Base-by-base conservation (phyloP, 2,797 vertebrate species). In the Crocodylus rhombifer region DNA sequence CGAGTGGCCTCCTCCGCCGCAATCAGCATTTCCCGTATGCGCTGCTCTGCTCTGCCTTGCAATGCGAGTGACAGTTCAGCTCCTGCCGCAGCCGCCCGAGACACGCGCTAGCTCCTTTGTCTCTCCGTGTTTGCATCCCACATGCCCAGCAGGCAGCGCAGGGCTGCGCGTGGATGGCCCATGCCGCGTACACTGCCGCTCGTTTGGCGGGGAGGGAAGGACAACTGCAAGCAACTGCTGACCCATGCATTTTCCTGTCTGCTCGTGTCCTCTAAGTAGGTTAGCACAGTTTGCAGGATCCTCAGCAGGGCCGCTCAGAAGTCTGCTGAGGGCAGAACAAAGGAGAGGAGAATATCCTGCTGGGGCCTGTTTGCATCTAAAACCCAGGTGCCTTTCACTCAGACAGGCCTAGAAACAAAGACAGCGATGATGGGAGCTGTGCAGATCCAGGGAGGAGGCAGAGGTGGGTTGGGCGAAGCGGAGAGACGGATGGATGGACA, bases 281-380 rank as follows among this genome's bases (percentile, higher is more conserved):
- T 69, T 16, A 14, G 82, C 18, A 36, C 15, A 61, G 33, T 14
- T 21, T 11, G 76, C 76, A 42, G 25, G 77, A 36, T 33, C 15
- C 25, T 65, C 11, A 36, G 61, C 42, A 11, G 60, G 64, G 60
- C 73, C 65, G 55, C 57, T 10, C n/a, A 2, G 1, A 9, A 11
- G 62, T 16, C 16, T 51, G 36, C 64, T 56, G 18, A 25, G 80
- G 63, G 74, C 55, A 86, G 30, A 42, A 8, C 67, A 86, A 76
- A 71, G 14, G 21, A 63, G 30, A 0, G 1, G 1, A 0, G 5
- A 5, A 8, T 0, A 0, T 0, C 73, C 65, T 67, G 63, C 15
- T 2, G 23, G 25, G 30, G 11, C 42, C 55, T 61, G 58, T 16
- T 25, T 21, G 67, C n/a, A 20, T 36, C 67, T 20, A 33, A 69